Conservation (phyloP, 2,113 vertebrate species). For the Crotalus viridis region DNA sequence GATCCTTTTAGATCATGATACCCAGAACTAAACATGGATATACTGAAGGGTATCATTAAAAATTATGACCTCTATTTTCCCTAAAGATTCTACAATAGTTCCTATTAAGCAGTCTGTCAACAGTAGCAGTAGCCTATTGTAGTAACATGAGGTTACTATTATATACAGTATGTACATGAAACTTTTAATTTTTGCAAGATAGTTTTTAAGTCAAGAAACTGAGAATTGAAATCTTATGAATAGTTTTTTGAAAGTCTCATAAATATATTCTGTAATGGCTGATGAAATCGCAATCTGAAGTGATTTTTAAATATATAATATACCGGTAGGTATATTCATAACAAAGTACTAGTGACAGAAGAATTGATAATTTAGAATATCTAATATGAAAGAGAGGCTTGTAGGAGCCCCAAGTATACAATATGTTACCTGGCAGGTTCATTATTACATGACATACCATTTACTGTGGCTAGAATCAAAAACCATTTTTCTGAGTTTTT, state of each 20-base stretch:
- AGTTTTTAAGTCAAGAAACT: not conserved
- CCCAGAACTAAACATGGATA: not conserved
- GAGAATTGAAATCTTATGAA: not conserved
- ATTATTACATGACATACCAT: not conserved
- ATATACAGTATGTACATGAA: not conserved
- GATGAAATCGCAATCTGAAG: not conserved
- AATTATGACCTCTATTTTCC: not conserved
- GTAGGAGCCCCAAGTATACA: not conserved
- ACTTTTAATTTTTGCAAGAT: not conserved
- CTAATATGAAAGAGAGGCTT: not conserved
- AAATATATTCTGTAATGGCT: not conserved
- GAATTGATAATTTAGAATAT: not conserved
- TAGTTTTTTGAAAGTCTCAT: not conserved
- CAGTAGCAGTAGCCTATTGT: not conserved
- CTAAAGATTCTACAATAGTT: not conserved
- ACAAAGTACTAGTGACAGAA: not conserved
- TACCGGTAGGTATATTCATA: not conserved
- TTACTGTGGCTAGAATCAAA: not conserved
- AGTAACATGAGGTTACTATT: not conserved
- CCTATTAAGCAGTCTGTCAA: not conserved
- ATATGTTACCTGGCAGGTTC: not conserved
- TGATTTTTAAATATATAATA: not conserved
- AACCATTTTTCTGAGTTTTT: not conserved
- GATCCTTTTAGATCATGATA: not conserved
- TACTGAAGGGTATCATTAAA: not conserved